Base-by-base conservation (phyloP, 2,797 vertebrate genomes). In the Eulemur albifrons region DNA sequence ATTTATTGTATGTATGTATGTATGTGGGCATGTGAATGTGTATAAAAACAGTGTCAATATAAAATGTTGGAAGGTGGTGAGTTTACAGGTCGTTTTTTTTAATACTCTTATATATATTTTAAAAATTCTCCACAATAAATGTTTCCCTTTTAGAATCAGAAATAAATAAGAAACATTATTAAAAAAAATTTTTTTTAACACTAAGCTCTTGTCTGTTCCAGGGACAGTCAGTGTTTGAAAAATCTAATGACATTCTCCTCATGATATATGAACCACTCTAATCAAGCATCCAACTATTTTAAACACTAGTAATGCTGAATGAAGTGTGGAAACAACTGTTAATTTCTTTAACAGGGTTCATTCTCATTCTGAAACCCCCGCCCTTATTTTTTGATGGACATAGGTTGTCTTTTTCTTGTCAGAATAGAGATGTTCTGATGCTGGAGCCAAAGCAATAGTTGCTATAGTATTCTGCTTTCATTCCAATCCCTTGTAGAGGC, bases 401-500 rank as follows among this genome's bases (percentile, higher is more conserved):
- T 87, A 50, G 82, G 35, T 93, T 93, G 75, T 95, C 84, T 96
- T 92, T 96, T 50, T 52, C 80, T 48, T 89, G 57, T 93, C 76
- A 84, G 96, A 84, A 87, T 32, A 50, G 27, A 97, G 95, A 79
- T 79, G 75, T 84, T 90, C 75, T 35, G 7, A 90, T 97, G 84
- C 86, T 80, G 92, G 87, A 96, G 52, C 92, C 94, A 67, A 94
- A 92, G 65, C 92, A 88, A 94, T 59, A 76, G 80, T 89, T 96
- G 73, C 88, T 95, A 92, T 93, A 93, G 85, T 91, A 75, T 91
- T 98, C 77, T 84, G 81, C 59, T 98, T 79, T 0, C 0, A 79
- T 97, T 96, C 93, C 86, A 32, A 92, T 92, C 96, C 54, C 65
- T 90, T 88, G 30, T 84, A 77, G 92, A 96, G 96, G 54, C 9